Evolutionary conservation across 2,113 vertebrate species (phyloP), one percentile per base, ranked within the genome.

Genomic region (Brienomyrus longianalis): DNA sequence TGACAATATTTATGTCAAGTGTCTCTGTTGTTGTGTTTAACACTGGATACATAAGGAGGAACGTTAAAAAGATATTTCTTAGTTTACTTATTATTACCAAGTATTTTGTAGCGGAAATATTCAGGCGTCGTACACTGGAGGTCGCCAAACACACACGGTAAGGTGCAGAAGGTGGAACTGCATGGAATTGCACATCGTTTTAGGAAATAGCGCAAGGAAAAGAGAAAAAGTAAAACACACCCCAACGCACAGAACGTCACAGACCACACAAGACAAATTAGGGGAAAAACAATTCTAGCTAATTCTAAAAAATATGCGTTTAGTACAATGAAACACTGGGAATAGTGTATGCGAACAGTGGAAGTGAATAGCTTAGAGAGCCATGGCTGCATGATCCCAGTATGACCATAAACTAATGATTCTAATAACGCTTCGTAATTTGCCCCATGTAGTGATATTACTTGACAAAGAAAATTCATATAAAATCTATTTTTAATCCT

Each of bases 81-180:
- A 85, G 91, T 74, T 92, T 84, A 39, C 62, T 70, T 70, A 70
- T 66, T 66, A 66, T 11, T 56, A 56, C 62, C 62, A 56, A 62
- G 21, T 54, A 83, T 62, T 84, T 92, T 92, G 86, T 51, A 74
- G 89, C 89, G 56, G 6, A 56, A 86, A 56, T 48, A 91, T 89
- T 90, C 90, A 23, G 86, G 2, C 87, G 17, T 10, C 31, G 90
- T 19, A 90, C 95, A 92, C 95, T 95, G 92, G 95, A 94, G 93
- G 95, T 94, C 95, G 95, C 96, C 95, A 96, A 89, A 93, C 92
- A 93, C 27, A 92, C 94, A 89, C 85, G 90, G 90, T 54, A 83
- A 90, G 90, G 50, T 0, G n/a, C 6, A 45, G 52, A 54, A 80
- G 23, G 70, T 39, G 52, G 43, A 88, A 47, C 1, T 35, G 39